Conservation (phyloP, 2,113 vertebrate species). For the Aldabrachelys gigantea region DNA sequence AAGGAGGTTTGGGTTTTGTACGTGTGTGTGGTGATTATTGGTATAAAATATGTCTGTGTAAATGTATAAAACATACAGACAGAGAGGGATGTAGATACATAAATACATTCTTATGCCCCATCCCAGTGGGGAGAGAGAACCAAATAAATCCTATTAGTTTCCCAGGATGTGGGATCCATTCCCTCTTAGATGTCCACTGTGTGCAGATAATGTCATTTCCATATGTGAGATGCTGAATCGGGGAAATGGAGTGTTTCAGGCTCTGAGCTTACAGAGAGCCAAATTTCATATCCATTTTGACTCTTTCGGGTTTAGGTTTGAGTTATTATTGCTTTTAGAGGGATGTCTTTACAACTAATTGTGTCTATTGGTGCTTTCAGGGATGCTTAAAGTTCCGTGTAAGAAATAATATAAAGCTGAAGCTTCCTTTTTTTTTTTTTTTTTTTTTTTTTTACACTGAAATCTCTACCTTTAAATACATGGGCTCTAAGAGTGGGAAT, state of each 20-base stretch:
- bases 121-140: constrained; percentile 49
- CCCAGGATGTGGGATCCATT: constrained; percentile 9
- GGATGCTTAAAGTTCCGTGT: neutral
- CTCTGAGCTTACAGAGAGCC: neutral
- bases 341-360: neutral
- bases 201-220: constrained; percentile 69
- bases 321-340: neutral
- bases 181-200: constrained; percentile 65
- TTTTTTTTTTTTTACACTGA: neutral
- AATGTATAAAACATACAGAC: constrained; percentile 12
- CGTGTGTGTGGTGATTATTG: neutral
- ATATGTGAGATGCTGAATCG: constrained; percentile 22
- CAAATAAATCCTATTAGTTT: constrained; percentile 70
- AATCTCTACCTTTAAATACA: neutral
- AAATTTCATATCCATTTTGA: neutral
- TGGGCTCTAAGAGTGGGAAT: neutral
- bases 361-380: neutral
- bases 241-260: neutral
- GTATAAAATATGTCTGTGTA: constrained; percentile 1
- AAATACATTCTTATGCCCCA: constrained; percentile 36
- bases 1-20: neutral
- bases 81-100: constrained; percentile 29
- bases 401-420: neutral
- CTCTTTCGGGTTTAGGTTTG: neutral
- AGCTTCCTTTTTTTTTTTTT: neutral